Conservation (phyloP, 2,888 invertebrate species). For the Clusia tigrina region DNA sequence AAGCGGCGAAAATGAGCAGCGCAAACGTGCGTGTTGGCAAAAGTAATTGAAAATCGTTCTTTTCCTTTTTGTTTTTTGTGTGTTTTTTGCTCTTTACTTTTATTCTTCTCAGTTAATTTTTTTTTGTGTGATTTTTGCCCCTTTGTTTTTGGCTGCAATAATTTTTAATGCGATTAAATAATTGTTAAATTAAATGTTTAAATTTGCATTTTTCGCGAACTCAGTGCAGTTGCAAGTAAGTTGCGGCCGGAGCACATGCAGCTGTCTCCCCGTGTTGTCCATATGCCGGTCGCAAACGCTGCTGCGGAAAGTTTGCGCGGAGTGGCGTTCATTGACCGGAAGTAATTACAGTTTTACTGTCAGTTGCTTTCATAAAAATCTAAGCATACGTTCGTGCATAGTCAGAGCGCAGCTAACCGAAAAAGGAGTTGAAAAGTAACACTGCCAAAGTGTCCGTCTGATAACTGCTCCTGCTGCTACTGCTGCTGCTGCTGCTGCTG, state of each 20-base stretch:
- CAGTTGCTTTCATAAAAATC: slow-evolving; percentile 22
- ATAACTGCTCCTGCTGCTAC: no score
- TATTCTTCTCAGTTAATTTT: no score
- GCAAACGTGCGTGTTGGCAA: slow-evolving; percentile 52
- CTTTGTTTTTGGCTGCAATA: slow-evolving; percentile 25
- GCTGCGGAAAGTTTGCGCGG: slow-evolving; percentile 23
- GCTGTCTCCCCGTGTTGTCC: no score
- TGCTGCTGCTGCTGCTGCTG: no score
- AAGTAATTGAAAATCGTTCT: slow-evolving; percentile 53
- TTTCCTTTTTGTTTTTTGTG: neutral
- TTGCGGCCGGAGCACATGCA: no score
- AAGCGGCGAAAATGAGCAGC: neutral
- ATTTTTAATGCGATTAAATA: slow-evolving; percentile 19
- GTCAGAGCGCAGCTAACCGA: neutral
- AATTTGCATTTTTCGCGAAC: slow-evolving; percentile 38
- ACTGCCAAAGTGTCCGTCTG: no score
- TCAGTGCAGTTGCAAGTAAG: no score
- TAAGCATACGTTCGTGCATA: neutral
- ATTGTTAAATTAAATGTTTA: no score
- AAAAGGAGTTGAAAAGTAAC: no score
- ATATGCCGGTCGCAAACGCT: no score
- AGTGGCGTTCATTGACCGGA: slow-evolving; percentile 37
- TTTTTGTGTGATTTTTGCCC: neutral
- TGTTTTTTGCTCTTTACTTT: no score
- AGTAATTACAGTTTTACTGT: slow-evolving; percentile 26